These are phyloP conservation scores for Cryptomyrus ogoouensis DNA, from an alignment of 2,113 vertebrate species.

Conservation along the genomic window DNA sequence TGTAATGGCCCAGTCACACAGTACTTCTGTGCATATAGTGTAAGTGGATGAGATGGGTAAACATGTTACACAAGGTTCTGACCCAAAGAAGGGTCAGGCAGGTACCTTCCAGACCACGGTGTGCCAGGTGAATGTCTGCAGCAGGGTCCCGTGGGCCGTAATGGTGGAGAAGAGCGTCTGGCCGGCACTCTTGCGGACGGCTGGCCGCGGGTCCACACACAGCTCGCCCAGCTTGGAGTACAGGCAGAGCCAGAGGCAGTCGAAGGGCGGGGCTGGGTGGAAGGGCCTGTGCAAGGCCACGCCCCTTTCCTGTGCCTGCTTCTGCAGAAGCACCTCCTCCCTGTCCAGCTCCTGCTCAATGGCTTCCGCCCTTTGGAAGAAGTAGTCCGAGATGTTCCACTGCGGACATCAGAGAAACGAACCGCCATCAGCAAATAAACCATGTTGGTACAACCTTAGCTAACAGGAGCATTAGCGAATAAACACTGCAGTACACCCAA, in stretches of 20 bases:
- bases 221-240: constrained; percentile 92
- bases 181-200: constrained; percentile 91
- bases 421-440: neutral
- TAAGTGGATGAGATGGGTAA: neutral
- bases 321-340: constrained; percentile 80
- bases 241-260: constrained; percentile 93
- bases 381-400: constrained; percentile 99
- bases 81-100: neutral
- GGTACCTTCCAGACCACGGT: constrained; percentile 89
- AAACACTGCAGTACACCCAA: neutral
- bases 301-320: constrained; percentile 86
- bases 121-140: constrained; percentile 93
- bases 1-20: neutral
- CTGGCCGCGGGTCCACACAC: constrained; percentile 90
- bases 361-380: constrained; percentile 92
- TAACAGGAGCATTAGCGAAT: neutral
- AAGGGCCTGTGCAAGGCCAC: constrained; percentile 82
- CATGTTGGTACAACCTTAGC: neutral
- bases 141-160: constrained; percentile 87
- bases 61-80: neutral
- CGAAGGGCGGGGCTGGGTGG: constrained; percentile 92
- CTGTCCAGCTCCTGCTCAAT: constrained; percentile 88
- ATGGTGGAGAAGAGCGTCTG: constrained; percentile 96
- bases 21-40: neutral
- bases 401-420: constrained; percentile 47